These are phyloP conservation scores for Onchidella celtica DNA, from an alignment of 2,888 invertebrate genomes.

Conservation along the genomic window DNA sequence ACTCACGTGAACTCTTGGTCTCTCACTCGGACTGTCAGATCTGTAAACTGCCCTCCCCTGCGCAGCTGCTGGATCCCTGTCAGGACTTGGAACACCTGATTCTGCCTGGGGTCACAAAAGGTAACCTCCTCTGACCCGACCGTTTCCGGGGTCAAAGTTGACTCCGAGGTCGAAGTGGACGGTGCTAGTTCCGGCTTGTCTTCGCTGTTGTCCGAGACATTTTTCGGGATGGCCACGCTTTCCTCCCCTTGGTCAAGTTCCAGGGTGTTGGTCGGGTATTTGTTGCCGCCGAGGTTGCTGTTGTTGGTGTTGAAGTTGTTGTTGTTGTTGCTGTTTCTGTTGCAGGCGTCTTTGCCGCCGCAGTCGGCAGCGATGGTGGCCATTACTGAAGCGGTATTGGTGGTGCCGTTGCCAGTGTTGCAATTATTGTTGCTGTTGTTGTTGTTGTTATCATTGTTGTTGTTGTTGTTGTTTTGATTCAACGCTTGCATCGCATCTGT, in stretches of 20 bases:
- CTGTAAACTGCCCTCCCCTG: conserved; percentile 26
- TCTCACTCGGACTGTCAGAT: conserved; percentile 35
- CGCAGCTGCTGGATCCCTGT: conserved; percentile 41
- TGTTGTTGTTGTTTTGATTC: neutral
- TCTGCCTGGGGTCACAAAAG: conserved; percentile 41
- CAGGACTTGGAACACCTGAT: conserved; percentile 41
- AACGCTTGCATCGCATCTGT: neutral
- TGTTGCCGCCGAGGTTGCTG: neutral
- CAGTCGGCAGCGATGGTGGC: neutral
- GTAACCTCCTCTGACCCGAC: conserved; percentile 8
- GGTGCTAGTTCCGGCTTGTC: neutral
- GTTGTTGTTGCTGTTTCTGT: too few species aligned
- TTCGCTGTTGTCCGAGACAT: neutral
- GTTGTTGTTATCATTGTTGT: conserved; percentile 38
- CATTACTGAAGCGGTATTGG: neutral
- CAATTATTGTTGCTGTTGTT: conserved; percentile 12
- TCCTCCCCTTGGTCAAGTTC: neutral
- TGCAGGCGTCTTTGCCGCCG: neutral
- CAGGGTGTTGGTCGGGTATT: too few species aligned
- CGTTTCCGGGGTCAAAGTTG: conserved; percentile 31
- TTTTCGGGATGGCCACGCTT: neutral
- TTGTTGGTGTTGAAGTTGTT: too few species aligned
- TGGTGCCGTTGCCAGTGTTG: conserved; percentile 10
- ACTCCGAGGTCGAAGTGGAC: conserved; percentile 7
- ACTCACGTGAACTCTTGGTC: conserved; percentile 37